These are phyloP conservation scores for Orussus abietinus DNA, from an alignment of 1,140 invertebrate genomes.

Conservation along the genomic window DNA sequence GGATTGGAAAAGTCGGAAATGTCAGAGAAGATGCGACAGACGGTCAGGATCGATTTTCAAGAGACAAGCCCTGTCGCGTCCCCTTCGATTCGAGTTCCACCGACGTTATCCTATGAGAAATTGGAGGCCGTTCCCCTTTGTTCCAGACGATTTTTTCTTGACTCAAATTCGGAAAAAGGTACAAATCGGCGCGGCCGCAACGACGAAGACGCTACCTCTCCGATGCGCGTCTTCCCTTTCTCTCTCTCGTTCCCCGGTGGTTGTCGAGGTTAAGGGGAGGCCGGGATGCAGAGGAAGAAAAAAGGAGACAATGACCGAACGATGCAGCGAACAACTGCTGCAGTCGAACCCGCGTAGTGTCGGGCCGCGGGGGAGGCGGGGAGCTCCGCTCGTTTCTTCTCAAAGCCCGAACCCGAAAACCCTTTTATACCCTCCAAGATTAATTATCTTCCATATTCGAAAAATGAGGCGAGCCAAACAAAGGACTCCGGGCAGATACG, in stretches of 20 bases:
- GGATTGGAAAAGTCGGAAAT: no score
- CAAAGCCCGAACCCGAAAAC: no score
- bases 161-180: slow-evolving; percentile 40
- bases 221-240: no score
- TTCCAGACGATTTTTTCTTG: slow-evolving; percentile 47
- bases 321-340: slow-evolving; percentile 31
- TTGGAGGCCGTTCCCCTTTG: slow-evolving; percentile 40
- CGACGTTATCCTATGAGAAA: slow-evolving; percentile 47
- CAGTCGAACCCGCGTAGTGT: slow-evolving; percentile 28
- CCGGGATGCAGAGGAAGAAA: slow-evolving; percentile 16
- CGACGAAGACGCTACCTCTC: no score
- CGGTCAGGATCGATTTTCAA: no score
- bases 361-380: slow-evolving; percentile 3
- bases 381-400: slow-evolving; percentile 2
- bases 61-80: no score
- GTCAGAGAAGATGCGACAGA: no score
- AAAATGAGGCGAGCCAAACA: slow-evolving; percentile 50
- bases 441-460: slow-evolving; percentile 53
- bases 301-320: slow-evolving; percentile 26
- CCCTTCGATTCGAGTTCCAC: no score
- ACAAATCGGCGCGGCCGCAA: slow-evolving; percentile 25
- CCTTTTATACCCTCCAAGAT: slow-evolving; percentile 47
- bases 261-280: no score
- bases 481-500: no score
- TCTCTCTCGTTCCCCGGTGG: no score